Evolutionary conservation across 2,113 vertebrate species (phyloP), one percentile per base, ranked within the genome.

Genomic region (Odocoileus hemionus): DNA sequence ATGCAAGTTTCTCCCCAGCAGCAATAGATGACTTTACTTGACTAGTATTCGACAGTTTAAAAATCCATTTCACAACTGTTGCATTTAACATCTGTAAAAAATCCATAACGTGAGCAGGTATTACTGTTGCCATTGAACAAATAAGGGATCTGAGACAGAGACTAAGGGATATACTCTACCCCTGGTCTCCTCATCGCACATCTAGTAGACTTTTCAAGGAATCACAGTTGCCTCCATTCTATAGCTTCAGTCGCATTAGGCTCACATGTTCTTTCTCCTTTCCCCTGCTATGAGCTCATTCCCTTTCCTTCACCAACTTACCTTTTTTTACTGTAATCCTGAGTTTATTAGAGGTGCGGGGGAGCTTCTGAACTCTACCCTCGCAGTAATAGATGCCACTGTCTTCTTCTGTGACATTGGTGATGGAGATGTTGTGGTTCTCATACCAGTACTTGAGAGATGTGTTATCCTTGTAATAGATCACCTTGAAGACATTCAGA

Each of bases 321-420:
- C 97, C 74, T 94, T 47, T 88, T n/a, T 25, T 11, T 15, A 98
- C 64, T 50, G 25, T 70, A 43, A 98, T 94, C 23, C 1, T 45
- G 58, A 98, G 11, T 61, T 23, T 0, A 4, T 85, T 7, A 9
- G 97, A 97, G 7, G 0, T 6, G 30, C 7, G 6, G 1, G 2
- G 1, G 16, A 5, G 3, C 2, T 0, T 9, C 30, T 0, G 3
- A 33, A 97, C 1, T 1, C 0, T 19, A 19, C 95, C 97, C 0
- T 2, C 30, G 5, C 98, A 98, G 55, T 86, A 7, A 57, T 98
- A 98, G 5, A 0, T 33, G 14, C 97, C 98, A 2, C 25, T 96
- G 39, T 97, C 50, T 1, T 1, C 1, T 7, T 5, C 0, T 30
- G 50, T 74, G 52, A 52, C 67, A 0, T 33, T 64, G 16, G 5